Base-by-base conservation (phyloP, 2,113 vertebrate species). In the Xiphorhynchus elegans region DNA sequence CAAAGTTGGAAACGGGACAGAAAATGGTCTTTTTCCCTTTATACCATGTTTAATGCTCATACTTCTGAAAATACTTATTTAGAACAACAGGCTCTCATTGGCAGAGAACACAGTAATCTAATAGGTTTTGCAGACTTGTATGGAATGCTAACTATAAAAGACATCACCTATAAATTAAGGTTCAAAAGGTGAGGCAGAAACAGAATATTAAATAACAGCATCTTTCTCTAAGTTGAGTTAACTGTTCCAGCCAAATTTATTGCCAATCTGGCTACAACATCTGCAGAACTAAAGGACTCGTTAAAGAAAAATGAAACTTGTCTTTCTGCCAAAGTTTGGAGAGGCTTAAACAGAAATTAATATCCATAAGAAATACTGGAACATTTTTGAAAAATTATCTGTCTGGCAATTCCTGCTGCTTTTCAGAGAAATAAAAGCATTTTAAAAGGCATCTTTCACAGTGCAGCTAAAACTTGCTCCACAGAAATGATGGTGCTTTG, bases 281-380 rank as follows among this genome's bases (percentile, higher is more conserved):
- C 97, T 97, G 97, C 92, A 95, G 87, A 72, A 93, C 76, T 82
- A 95, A 94, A 96, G 84, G 93, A 94, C 91, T 90, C 95, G 90
- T 94, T 96, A 90, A 95, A 96, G 96, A 96, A 96, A 97, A 97
- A 97, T 89, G 93, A 88, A 87, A 96, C 87, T 96, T 97, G 96
- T 96, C 95, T 95, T 95, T 49, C 90, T 96, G 96, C 94, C 95
- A 96, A 84, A 93, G 67, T 96, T 94, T 93, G 62, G 76, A 91
- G 77, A 94, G 74, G 55, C 60, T 96, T 91, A 96, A 97, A 94
- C 72, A 84, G 86, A 94, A 97, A 96, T 96, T 96, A 96, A 94
- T 93, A 96, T 87, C 95, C 20, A 15, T 60, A 95, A 74, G 89
- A 94, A 93, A 95, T 67, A 56, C 46, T 90, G 77, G 84, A 94